Evolutionary conservation across 1,140 invertebrate genomes (phyloP).

Genomic region (Theocolax elegans): DNA sequence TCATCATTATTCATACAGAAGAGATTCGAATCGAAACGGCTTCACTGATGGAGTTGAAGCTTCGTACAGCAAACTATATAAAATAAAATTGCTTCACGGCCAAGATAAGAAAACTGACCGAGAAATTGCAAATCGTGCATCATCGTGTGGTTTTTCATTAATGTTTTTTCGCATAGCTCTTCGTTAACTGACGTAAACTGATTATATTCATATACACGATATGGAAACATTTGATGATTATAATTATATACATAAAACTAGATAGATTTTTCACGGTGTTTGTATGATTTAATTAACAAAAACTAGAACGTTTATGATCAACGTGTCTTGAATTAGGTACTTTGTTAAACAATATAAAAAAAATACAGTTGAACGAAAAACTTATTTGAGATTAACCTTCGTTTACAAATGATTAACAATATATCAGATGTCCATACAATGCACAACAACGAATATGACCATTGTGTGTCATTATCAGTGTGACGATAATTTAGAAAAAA

Average conservation of each 20-base stretch:
- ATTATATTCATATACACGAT: not conserved
- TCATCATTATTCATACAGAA: no score
- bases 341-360: no score
- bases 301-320: no score
- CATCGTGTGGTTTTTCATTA: slow-evolving; percentile 3
- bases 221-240: not conserved
- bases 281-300: no score
- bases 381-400: not conserved
- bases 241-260: no score
- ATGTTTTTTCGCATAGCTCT: not conserved
- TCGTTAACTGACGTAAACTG: not conserved
- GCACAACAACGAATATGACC: not conserved
- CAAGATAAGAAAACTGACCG: slow-evolving; percentile 1
- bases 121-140: not conserved
- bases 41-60: no score
- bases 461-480: not conserved
- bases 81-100: not conserved
- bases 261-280: no score
- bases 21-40: no score
- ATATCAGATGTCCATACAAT: not conserved
- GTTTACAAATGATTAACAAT: slow-evolving; percentile 20
- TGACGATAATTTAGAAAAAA: not conserved
- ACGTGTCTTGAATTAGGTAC: no score
- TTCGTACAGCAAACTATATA: no score
- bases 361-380: no score